A percentile compares a stretch with the other conserved stretches of the same genome.
phyloP scores from a whole-genome alignment of 2,888 invertebrate species.

The Mesochorus sp. region DNA sequence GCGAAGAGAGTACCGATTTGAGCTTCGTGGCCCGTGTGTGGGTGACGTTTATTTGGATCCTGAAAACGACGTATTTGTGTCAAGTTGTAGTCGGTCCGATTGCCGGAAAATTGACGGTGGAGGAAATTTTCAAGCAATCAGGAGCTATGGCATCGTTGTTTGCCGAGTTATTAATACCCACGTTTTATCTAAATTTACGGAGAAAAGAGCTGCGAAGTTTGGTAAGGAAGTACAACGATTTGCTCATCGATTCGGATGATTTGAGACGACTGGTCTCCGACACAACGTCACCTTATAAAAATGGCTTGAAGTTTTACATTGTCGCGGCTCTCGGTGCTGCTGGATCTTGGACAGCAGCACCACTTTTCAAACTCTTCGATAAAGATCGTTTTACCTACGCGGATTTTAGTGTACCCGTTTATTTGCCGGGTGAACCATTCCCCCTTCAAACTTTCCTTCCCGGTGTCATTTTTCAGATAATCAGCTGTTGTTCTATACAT shows the following conservation, averaged over 20 bases:
- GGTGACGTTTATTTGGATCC: not conserved
- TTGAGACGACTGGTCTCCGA: constrained; percentile 31
- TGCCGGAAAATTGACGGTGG: constrained; percentile 50
- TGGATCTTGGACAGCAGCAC: constrained; percentile 57
- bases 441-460: constrained; percentile 49
- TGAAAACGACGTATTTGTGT: constrained; percentile 41
- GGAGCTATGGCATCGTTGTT: constrained; percentile 50
- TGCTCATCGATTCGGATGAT: constrained; percentile 46
- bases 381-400: constrained; percentile 61
- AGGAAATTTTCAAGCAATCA: constrained; percentile 59
- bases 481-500: constrained; percentile 49
- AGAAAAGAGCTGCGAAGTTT: constrained; percentile 54
- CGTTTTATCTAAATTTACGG: constrained; percentile 59
- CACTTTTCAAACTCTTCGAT: constrained; percentile 54
- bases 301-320: constrained; percentile 63
- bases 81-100: constrained; percentile 40
- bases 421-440: constrained; percentile 64
- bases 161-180: constrained; percentile 58
- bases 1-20: not conserved
- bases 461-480: constrained; percentile 47
- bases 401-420: constrained; percentile 66
- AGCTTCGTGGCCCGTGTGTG: not conserved
- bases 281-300: constrained; percentile 59
- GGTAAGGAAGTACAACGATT: constrained; percentile 61
- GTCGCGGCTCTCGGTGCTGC: constrained; percentile 43